phyloP scores from a whole-genome alignment of 2,888 invertebrate species.

The Phortica okadai region DNA sequence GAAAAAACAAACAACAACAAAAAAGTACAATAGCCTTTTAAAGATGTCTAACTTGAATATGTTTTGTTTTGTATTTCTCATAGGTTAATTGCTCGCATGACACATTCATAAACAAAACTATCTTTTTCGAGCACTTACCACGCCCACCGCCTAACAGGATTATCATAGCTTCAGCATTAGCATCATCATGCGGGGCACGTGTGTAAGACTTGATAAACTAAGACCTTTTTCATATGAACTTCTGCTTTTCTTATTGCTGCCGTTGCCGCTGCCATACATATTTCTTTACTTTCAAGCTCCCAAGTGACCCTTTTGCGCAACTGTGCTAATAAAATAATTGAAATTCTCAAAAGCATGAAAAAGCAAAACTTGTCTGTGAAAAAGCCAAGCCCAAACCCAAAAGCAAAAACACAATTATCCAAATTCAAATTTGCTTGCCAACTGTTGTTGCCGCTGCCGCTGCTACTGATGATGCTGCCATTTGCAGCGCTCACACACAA shows the following conservation, averaged over 20 bases:
- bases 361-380: constrained; percentile 33
- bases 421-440: constrained; percentile 31
- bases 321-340: constrained; percentile 67
- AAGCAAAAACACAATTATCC: constrained; percentile 30
- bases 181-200: constrained; percentile 5
- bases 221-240: constrained; percentile 7
- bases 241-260: no score
- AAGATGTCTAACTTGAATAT: no score
- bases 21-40: no score
- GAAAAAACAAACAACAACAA: not conserved
- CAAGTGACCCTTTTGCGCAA: not conserved
- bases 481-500: not conserved
- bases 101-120: not conserved
- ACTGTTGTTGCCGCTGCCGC: constrained; percentile 5
- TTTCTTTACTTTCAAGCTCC: constrained; percentile 22
- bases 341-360: constrained; percentile 59
- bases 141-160: not conserved
- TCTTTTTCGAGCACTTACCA: not conserved
- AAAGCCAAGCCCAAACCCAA: constrained; percentile 33
- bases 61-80: no score
- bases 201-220: not conserved
- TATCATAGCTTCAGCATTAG: not conserved
- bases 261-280: not conserved
- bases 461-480: constrained; percentile 18
- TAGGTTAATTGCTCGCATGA: no score